phyloP scores from a whole-genome alignment of 2,888 invertebrate genomes.

The Spatulosminthurus flaviceps region DNA sequence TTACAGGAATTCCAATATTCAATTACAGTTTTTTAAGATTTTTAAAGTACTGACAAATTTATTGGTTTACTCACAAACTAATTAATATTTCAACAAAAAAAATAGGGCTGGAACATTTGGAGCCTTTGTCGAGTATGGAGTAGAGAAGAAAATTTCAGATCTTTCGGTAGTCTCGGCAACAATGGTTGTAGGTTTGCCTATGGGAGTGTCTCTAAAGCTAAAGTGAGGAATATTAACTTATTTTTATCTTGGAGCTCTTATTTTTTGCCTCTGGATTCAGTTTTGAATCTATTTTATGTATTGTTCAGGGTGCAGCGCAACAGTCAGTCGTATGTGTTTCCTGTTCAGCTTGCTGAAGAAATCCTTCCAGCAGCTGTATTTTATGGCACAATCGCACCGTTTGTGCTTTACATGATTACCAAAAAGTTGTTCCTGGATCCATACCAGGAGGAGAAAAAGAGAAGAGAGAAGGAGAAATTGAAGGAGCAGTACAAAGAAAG shows the following conservation, averaged over 20 bases:
- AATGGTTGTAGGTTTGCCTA: constrained; percentile 84
- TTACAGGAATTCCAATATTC: too few relatives aligned
- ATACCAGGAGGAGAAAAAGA: constrained; percentile 79
- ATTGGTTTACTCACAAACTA: too few relatives aligned
- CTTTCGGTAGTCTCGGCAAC: constrained; percentile 87
- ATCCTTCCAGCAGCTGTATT: constrained; percentile 89
- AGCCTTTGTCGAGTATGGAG: constrained; percentile 86
- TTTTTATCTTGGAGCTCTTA: constrained; percentile 18
- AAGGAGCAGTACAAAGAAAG: constrained; percentile 80
- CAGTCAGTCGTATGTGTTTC: constrained; percentile 86
- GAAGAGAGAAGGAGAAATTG: constrained; percentile 81
- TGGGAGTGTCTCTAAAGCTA: constrained; percentile 87
- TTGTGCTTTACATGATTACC: constrained; percentile 81
- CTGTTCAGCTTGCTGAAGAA: constrained; percentile 90
- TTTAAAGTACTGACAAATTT: too few relatives aligned
- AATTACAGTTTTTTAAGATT: too few relatives aligned
- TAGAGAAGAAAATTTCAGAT: constrained; percentile 90
- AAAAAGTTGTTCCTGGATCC: constrained; percentile 88
- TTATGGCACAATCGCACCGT: constrained; percentile 89
- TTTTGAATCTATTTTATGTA: background rate
- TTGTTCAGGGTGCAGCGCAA: constrained; percentile 81
- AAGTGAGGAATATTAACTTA: constrained; percentile 76
- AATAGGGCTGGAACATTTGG: constrained; percentile 85
- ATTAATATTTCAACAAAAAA: too few relatives aligned
- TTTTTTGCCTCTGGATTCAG: constrained; percentile 39